Percentiles rank a stretch among this genome's conserved stretches.
These are phyloP conservation scores for Halcyon leucocephala DNA, from an alignment of 2,797 vertebrate genomes.

Conservation along the genomic window DNA sequence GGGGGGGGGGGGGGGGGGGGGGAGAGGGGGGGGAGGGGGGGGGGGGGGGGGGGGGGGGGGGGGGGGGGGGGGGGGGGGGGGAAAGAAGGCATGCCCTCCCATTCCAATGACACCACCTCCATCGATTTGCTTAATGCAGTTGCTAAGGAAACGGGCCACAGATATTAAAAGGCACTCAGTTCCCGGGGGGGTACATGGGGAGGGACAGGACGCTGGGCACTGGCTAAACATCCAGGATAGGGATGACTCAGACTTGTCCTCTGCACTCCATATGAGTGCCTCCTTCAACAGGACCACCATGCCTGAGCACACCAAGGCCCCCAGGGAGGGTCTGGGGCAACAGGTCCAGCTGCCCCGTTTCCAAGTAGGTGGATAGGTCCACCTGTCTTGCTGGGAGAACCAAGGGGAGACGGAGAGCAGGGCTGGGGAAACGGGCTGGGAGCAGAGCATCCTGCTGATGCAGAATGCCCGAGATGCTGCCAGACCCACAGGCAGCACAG, in stretches of 20 bases:
- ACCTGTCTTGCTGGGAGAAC: neutral
- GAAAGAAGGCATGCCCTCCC: slow-evolving; percentile 74
- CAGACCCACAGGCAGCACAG: neutral
- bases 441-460: neutral
- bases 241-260: slow-evolving; percentile 58
- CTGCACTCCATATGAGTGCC: neutral
- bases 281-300: neutral
- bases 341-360: neutral
- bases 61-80: slow-evolving; percentile 22
- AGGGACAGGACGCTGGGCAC: slow-evolving; percentile 50
- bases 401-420: neutral
- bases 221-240: slow-evolving; percentile 38
- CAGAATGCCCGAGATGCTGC: neutral
- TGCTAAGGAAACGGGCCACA: slow-evolving; percentile 75
- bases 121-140: slow-evolving; percentile 86
- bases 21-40: neutral
- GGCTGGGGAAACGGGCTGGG: rapidly evolving
- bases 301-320: neutral
- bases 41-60: slow-evolving; percentile 23
- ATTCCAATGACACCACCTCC: slow-evolving; percentile 82
- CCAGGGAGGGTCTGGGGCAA: neutral
- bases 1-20: neutral
- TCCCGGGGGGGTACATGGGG: neutral
- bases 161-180: slow-evolving; percentile 73
- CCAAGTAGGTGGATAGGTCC: neutral